phyloP scores from a whole-genome alignment of 2,113 vertebrate species.

The Lynx canadensis region DNA sequence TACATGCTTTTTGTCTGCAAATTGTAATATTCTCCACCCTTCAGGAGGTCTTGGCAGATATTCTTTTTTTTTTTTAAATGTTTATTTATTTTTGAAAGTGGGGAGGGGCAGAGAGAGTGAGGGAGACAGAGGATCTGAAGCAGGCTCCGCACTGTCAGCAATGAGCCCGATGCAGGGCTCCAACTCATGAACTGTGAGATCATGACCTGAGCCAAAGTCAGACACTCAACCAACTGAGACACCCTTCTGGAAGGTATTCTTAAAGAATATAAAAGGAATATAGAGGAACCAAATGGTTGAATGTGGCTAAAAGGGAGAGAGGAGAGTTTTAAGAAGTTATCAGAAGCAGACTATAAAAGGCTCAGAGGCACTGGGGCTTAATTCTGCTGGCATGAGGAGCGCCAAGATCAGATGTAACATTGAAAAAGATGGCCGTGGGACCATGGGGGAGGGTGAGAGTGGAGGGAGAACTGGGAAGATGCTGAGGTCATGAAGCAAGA shows the following conservation, averaged over 20 bases:
- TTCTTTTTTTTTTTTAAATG: not conserved
- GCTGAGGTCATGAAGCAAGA: not conserved
- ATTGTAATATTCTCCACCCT: not conserved
- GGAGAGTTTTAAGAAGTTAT: not conserved
- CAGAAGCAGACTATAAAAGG: not conserved
- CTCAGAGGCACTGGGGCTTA: too few relatives aligned
- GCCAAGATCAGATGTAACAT: not conserved
- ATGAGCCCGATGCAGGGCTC: not conserved
- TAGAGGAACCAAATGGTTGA: not conserved
- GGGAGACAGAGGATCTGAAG: not conserved
- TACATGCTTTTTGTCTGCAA: not conserved
- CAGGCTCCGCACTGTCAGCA: not conserved
- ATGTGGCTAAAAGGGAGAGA: not conserved
- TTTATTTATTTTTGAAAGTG: not conserved
- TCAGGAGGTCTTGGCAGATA: not conserved
- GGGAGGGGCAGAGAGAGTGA: not conserved
- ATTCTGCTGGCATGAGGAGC: not conserved
- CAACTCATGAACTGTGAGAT: not conserved
- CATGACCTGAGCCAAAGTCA: not conserved
- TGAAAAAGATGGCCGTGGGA: not conserved
- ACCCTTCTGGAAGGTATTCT: not conserved
- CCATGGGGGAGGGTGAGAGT: not conserved
- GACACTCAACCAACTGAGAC: not conserved
- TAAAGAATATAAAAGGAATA: not conserved
- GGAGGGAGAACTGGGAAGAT: not conserved